phyloP scores from a whole-genome alignment of 2,797 vertebrate species.

The Cirrhinus mrigala region DNA sequence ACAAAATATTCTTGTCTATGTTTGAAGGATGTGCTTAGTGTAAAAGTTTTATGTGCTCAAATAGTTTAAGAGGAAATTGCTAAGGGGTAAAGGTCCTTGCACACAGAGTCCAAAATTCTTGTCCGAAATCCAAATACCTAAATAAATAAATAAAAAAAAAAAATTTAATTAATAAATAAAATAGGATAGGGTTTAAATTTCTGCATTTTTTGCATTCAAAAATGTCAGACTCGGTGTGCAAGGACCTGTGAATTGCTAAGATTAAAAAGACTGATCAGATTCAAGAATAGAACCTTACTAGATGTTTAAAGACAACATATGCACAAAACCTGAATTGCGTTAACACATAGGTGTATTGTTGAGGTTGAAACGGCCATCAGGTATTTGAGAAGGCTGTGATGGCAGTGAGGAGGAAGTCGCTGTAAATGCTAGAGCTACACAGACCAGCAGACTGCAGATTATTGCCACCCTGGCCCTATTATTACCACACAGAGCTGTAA shows the following conservation, averaged over 20 bases:
- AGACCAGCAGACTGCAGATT: not conserved
- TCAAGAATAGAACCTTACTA: not conserved
- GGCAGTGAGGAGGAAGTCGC: not conserved
- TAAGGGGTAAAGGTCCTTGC: too few relatives aligned
- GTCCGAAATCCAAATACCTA: too few relatives aligned
- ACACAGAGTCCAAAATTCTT: too few relatives aligned
- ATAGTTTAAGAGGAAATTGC: too few relatives aligned
- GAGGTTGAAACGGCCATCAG: not conserved
- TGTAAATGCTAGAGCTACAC: constrained; percentile 2
- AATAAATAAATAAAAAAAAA: too few relatives aligned
- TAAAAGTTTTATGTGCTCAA: too few relatives aligned
- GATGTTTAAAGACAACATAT: not conserved
- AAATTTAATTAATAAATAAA: too few relatives aligned
- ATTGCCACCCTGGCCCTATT: not conserved
- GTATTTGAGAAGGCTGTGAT: not conserved
- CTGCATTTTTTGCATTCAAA: too few relatives aligned
- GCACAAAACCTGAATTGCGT: not conserved
- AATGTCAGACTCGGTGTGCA: too few relatives aligned
- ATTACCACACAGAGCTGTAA: not conserved
- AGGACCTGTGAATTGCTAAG: not conserved
- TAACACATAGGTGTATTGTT: not conserved
- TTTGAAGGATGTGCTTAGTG: too few relatives aligned
- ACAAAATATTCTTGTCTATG: too few relatives aligned
- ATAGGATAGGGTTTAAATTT: too few relatives aligned
- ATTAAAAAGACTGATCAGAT: not conserved